Base-by-base conservation (phyloP, 2,797 vertebrate genomes). In the Cirrhinus molitorella region DNA sequence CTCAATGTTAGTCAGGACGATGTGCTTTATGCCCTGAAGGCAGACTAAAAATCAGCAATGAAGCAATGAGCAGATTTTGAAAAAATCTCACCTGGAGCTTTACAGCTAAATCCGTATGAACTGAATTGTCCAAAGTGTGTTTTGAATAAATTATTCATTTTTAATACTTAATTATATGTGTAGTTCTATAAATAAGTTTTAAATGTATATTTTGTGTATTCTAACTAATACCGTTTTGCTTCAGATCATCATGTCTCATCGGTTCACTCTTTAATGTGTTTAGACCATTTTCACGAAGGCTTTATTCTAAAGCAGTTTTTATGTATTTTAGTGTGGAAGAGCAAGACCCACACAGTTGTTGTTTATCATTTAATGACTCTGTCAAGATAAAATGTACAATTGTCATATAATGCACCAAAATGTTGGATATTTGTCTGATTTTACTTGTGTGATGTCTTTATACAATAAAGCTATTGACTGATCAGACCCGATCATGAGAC, bases 1-100 rank as follows among this genome's bases (percentile, higher is more conserved):
- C 96, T 99, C 72, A 99, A 99, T 3, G 88, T 98, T 75, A 98
- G 96, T 92, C 97, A 97, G 91, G 96, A 97, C 0, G 96, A 99
- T 31, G 93, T 98, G 45, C 91, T 98, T 47, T 99, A 94, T 5
- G 97, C 96, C 0, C 93, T 99, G 80, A 97, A 95, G 91, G 92
- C 94, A 0, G 95, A 96, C 61, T 96, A 89, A 94, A 8, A 13
- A 47, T n/a, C 45, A 4, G 21, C n/a, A n/a, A n/a, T n/a, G n/a
- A n/a, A n/a, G n/a, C 7, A 71, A 5, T 40, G 37, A 47, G 4
- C 25, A 31, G 37, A 59, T 59, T 80, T 70, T 59, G 10, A 21
- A 40, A 28, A 14, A 19, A 43, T 45, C 16, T 77, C 23, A 3
- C 47, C 28, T 73, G 70, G 57, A 8, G n/a, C 13, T 1, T 72